phyloP scores from a whole-genome alignment of 1,140 invertebrate species.

The Drosophila virilis region DNA sequence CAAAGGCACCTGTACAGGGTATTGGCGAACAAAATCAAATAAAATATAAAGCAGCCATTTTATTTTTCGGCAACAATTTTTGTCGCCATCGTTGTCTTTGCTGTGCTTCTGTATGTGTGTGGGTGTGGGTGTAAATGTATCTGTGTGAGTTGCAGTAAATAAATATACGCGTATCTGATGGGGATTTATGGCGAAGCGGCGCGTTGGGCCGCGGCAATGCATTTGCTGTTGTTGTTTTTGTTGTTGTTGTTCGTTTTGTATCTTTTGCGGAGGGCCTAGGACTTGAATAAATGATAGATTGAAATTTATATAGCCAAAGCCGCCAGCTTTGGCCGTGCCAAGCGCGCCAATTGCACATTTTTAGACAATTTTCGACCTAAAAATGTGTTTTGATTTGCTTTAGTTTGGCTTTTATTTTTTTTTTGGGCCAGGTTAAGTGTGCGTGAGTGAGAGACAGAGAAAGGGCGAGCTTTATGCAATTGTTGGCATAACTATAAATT shows the following conservation, averaged over 20 bases:
- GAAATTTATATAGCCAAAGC: conserved; percentile 76
- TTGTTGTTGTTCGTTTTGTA: conserved; percentile 21
- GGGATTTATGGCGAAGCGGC: conserved; percentile 73
- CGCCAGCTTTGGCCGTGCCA: neutral
- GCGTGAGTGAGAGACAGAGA: neutral
- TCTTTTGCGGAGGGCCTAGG: conserved; percentile 62
- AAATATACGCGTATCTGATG: conserved; percentile 82
- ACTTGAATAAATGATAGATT: conserved; percentile 82
- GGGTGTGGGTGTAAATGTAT: conserved; percentile 30
- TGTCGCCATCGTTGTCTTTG: conserved; percentile 60
- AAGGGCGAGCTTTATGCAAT: conserved; percentile 38
- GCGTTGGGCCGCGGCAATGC: conserved; percentile 43
- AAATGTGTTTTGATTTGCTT: conserved; percentile 55
- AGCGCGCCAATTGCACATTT: conserved; percentile 53
- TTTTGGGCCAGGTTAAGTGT: conserved; percentile 18
- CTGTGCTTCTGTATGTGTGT: conserved; percentile 23
- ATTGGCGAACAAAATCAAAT: conserved; percentile 30
- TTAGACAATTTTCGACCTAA: conserved; percentile 60
- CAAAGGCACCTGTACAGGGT: conserved; percentile 36
- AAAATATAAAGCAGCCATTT: conserved; percentile 62
- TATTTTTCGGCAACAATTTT: conserved; percentile 77
- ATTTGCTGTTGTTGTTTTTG: conserved; percentile 48
- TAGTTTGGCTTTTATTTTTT: neutral
- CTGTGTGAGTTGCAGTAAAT: conserved; percentile 77
- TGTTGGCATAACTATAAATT: conserved; percentile 55